Evolutionary conservation across 2,113 vertebrate species (phyloP).

Genomic region (Hypanus sabinus): DNA sequence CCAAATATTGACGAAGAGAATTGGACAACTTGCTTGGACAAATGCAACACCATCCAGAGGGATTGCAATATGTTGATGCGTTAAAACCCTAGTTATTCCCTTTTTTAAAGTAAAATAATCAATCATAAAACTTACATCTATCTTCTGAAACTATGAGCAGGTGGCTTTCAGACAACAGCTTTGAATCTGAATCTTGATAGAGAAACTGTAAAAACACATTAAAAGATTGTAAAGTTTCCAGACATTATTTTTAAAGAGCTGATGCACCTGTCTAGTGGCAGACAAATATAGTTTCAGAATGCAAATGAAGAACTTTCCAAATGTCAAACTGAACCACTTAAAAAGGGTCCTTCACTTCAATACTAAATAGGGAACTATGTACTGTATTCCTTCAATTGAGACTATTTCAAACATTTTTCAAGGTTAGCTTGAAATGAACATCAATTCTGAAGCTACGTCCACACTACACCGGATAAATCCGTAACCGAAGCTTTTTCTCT

Average conservation of each 20-base stretch:
- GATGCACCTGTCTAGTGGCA: not conserved
- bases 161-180: conserved; percentile 60
- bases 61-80: not conserved
- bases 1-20: not conserved
- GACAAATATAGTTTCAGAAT: not conserved
- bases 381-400: not conserved
- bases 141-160: conserved; percentile 84
- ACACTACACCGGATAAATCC: no score
- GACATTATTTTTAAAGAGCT: not conserved
- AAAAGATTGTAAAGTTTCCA: not conserved
- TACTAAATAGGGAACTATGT: not conserved
- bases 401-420: no score
- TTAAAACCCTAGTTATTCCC: not conserved
- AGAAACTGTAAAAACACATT: conserved; percentile 66
- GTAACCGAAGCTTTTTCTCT: no score
- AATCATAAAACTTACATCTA: conserved; percentile 68
- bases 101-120: no score
- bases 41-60: no score
- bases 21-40: not conserved
- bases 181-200: conserved; percentile 57
- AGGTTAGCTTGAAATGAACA: not conserved
- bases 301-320: not conserved
- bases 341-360: not conserved
- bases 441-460: no score
- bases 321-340: not conserved